phyloP scores from a whole-genome alignment of 1,140 invertebrate genomes.

The Ridgeia piscesae region DNA sequence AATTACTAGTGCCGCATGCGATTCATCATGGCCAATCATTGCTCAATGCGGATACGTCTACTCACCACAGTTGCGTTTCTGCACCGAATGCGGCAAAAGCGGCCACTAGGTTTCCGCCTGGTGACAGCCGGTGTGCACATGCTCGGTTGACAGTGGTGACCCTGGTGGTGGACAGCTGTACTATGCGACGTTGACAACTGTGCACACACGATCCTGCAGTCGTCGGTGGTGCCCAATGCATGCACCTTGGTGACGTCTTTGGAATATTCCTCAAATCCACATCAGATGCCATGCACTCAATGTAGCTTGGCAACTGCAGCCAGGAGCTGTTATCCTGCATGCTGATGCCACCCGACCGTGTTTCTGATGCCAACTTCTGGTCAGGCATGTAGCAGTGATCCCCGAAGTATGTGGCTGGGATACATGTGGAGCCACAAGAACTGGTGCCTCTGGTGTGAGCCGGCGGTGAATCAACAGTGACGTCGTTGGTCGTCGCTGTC shows the following conservation, averaged over 20 bases:
- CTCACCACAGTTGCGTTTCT: not conserved
- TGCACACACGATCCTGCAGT: not conserved
- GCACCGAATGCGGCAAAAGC: not conserved
- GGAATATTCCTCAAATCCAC: not conserved
- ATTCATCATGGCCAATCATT: not conserved
- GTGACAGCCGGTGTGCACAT: not conserved
- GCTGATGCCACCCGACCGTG: not conserved
- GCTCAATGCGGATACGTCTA: not conserved
- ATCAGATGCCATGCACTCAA: not conserved
- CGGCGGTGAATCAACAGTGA: not conserved
- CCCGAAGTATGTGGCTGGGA: not conserved
- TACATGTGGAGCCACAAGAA: not conserved
- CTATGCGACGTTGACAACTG: not conserved
- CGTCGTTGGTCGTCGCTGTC: not conserved
- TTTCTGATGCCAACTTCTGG: not conserved
- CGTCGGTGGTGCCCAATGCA: too few relatives aligned
- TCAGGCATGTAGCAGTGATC: not conserved
- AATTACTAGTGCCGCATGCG: not conserved
- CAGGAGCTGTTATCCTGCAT: not conserved
- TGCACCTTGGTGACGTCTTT: not conserved
- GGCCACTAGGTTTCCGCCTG: not conserved
- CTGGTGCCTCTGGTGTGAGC: not conserved
- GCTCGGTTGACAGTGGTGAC: not conserved
- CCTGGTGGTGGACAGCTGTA: not conserved
- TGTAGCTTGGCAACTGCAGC: not conserved